Evolutionary conservation across 2,113 vertebrate genomes (phyloP).

Genomic region (Mesembrinibis cayennensis): DNA sequence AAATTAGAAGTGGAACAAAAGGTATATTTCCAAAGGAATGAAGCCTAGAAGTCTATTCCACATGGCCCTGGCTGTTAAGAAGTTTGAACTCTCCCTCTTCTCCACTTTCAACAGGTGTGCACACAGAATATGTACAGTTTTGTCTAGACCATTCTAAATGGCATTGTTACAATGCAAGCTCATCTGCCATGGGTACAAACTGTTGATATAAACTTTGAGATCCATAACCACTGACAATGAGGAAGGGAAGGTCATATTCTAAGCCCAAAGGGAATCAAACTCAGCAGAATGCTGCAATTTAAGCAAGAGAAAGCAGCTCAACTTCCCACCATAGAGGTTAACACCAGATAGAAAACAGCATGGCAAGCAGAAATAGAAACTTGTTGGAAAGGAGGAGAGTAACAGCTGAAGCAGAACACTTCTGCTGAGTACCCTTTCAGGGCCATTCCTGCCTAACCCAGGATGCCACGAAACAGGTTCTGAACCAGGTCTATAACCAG

Average conservation of each 20-base stretch:
- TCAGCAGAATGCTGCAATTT: not conserved
- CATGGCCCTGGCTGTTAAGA: not conserved
- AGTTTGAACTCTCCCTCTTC: not conserved
- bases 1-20: not conserved
- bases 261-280: not conserved
- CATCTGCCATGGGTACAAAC: not conserved
- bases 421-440: not conserved
- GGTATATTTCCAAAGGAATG: not conserved
- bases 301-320: not conserved
- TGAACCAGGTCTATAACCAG: not conserved
- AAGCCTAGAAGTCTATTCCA: not conserved
- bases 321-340: not conserved
- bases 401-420: not conserved
- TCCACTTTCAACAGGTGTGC: not conserved
- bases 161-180: not conserved
- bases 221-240: not conserved
- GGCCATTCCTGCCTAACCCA: fast-evolving
- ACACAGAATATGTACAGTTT: fast-evolving
- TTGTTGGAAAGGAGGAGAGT: not conserved
- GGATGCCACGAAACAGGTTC: not conserved
- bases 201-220: not conserved
- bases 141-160: not conserved
- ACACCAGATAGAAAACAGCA: not conserved
- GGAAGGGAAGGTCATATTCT: not conserved
- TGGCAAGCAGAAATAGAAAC: not conserved